These are phyloP conservation scores for Pyrocephalus nanus DNA, from an alignment of 2,797 vertebrate species.

Conservation along the genomic window DNA sequence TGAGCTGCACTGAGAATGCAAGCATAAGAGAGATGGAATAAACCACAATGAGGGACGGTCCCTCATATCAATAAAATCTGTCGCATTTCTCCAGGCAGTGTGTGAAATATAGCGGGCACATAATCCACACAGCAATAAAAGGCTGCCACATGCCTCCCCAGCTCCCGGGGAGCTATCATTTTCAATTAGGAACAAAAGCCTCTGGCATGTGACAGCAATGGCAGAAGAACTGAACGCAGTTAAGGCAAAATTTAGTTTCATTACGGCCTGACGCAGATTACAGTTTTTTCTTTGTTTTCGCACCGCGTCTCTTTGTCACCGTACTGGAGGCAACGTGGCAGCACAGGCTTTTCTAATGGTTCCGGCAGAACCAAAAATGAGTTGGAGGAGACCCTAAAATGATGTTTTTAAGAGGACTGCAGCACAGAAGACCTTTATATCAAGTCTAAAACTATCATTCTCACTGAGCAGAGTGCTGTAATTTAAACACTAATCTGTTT, in stretches of 20 bases:
- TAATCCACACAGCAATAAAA: conserved; percentile 41
- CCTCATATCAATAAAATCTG: conserved; percentile 52
- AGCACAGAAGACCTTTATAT: background rate
- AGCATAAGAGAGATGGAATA: background rate
- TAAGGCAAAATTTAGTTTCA: conserved; percentile 53
- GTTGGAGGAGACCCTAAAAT: background rate
- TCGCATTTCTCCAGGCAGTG: conserved; percentile 42
- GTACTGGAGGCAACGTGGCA: accelerated
- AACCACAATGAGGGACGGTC: background rate
- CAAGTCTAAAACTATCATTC: background rate
- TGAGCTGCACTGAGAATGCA: background rate
- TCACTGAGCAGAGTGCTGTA: background rate
- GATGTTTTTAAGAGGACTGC: background rate
- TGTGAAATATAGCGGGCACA: conserved; percentile 40
- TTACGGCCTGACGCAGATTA: background rate
- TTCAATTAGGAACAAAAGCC: conserved; percentile 64
- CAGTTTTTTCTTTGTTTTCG: conserved; percentile 13
- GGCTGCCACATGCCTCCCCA: conserved; percentile 18
- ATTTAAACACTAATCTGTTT: background rate
- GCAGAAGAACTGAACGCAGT: background rate
- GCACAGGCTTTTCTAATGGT: background rate
- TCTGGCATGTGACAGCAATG: background rate
- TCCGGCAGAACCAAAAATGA: background rate
- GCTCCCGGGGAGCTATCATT: conserved; percentile 51
- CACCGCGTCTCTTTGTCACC: background rate